Conservation (phyloP, 2,113 vertebrate species). For the Sus scrofa region DNA sequence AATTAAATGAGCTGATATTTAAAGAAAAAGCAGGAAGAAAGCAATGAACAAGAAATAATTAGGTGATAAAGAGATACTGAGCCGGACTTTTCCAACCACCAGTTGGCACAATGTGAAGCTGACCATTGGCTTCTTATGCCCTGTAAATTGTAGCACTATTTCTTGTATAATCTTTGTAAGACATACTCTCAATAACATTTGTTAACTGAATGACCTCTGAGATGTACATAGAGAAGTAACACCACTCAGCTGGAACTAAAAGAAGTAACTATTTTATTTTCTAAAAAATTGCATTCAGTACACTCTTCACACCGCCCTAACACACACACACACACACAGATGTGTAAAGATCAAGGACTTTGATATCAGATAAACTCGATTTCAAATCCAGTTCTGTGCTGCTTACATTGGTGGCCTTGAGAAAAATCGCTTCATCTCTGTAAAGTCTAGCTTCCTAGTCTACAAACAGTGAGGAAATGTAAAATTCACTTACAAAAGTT, state of each 20-base stretch:
- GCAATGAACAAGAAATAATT: background rate
- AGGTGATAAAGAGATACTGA: background rate
- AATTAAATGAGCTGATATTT: constrained; percentile 36
- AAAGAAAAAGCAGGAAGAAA: background rate
- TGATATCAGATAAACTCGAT: constrained; percentile 11
- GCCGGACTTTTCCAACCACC: background rate
- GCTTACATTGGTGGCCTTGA: constrained; percentile 39
- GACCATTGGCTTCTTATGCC: background rate
- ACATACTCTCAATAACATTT: constrained; percentile 30
- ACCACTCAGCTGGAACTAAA: background rate
- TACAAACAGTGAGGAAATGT: constrained; percentile 13
- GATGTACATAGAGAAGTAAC: background rate
- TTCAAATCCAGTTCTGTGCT: constrained; percentile 44
- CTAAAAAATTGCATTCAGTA: background rate
- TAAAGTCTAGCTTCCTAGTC: constrained; percentile 15
- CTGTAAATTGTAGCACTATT: background rate
- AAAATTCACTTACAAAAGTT: constrained; percentile 35
- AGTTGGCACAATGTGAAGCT: background rate
- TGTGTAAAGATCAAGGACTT: background rate
- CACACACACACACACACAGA: rapidly evolving
- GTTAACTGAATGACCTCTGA: background rate
- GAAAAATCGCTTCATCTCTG: constrained; percentile 27
- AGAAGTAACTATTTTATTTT: background rate
- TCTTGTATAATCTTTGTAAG: background rate
- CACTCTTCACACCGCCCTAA: background rate